phyloP scores from a whole-genome alignment of 92 coral and sea anemone genomes.

The Palythoa grandis region DNA sequence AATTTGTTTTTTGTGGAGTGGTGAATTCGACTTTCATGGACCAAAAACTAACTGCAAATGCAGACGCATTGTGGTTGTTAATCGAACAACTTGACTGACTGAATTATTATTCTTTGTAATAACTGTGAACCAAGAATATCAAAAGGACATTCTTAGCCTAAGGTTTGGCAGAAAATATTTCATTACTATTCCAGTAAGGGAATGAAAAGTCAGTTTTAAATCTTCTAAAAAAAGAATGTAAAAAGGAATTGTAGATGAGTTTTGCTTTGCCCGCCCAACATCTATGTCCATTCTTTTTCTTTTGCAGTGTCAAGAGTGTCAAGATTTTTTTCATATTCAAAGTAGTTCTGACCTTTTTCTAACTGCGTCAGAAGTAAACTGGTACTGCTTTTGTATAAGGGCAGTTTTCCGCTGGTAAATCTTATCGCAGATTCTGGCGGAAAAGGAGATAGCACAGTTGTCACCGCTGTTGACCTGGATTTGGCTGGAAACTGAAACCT shows the following conservation, averaged over 20 bases:
- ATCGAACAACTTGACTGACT: no score
- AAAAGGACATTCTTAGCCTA: no score
- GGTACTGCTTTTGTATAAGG: background rate
- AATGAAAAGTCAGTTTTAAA: no score
- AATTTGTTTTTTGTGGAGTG: no score
- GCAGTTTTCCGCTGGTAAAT: background rate
- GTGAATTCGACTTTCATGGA: no score
- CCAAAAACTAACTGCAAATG: no score
- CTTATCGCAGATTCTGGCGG: background rate
- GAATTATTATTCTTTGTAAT: no score
- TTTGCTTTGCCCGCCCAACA: background rate
- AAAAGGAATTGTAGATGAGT: background rate
- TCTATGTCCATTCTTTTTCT: constrained; percentile 12
- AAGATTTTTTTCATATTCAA: constrained; percentile 29
- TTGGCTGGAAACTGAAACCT: background rate
- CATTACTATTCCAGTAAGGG: no score
- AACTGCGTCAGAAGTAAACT: constrained; percentile 5
- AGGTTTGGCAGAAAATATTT: no score
- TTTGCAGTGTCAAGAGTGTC: constrained; percentile 15
- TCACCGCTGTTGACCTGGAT: constrained; percentile 10
- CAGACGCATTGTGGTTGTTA: no score
- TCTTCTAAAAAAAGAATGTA: background rate
- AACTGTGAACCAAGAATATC: no score
- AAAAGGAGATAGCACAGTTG: background rate
- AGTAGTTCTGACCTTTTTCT: background rate